These are phyloP conservation scores for Actinemys pallida DNA, from an alignment of 2,113 vertebrate genomes.

Conservation along the genomic window DNA sequence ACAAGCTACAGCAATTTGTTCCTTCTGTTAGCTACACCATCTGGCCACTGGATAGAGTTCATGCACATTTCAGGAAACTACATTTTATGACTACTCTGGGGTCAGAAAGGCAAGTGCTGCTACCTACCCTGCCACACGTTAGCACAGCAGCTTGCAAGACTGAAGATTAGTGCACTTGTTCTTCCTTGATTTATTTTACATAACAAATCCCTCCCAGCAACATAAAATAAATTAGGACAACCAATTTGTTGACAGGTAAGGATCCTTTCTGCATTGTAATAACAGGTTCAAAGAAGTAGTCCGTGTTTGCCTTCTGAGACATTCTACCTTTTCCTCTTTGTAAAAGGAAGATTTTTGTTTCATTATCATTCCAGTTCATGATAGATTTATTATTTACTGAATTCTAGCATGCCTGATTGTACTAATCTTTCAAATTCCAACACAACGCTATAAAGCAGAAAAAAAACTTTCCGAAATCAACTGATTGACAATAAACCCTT, in stretches of 20 bases:
- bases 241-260: background rate
- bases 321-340: background rate
- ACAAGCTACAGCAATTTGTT: background rate
- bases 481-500: background rate
- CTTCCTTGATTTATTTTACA: background rate
- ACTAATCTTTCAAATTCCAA: background rate
- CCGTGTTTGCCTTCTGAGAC: background rate
- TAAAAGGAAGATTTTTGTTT: background rate
- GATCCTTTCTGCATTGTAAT: background rate
- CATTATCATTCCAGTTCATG: background rate
- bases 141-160: background rate
- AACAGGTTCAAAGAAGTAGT: background rate
- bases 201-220: background rate
- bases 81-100: background rate
- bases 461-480: background rate
- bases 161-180: background rate
- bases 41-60: background rate
- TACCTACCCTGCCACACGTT: background rate
- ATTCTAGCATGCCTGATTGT: background rate
- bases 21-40: background rate
- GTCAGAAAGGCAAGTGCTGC: background rate
- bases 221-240: background rate
- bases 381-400: background rate
- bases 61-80: fast-evolving
- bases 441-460: background rate